A percentile compares a stretch with the other conserved stretches of the same genome.
phyloP scores from a whole-genome alignment of 2,113 vertebrate genomes.

The Mastomys natalensis region DNA sequence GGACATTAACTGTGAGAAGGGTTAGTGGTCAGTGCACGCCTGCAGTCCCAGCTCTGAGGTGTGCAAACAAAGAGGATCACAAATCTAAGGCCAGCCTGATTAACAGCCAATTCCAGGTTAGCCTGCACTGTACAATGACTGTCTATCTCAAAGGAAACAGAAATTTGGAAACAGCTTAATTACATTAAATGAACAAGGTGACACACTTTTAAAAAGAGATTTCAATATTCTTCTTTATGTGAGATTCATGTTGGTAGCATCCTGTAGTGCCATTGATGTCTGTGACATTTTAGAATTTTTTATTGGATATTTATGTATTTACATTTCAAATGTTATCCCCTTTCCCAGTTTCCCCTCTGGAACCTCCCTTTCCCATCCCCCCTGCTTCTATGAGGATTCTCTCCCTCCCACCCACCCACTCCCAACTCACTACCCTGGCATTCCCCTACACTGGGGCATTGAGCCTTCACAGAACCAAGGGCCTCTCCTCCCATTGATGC shows the following conservation, averaged over 20 bases:
- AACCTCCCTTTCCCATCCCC: too few species aligned
- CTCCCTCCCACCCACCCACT: too few species aligned
- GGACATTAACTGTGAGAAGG: too few species aligned
- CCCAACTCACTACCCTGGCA: too few species aligned
- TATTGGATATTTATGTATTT: too few species aligned
- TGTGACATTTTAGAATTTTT: constrained; percentile 45
- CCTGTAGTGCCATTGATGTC: background rate
- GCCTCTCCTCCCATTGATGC: too few species aligned
- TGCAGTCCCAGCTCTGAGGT: background rate
- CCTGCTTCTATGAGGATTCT: background rate
- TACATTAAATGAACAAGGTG: background rate
- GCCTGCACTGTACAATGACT: background rate
- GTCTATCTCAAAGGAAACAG: background rate
- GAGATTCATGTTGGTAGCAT: constrained; percentile 71
- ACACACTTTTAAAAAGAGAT: background rate
- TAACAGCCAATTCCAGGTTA: background rate
- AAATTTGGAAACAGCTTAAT: background rate
- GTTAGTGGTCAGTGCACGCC: too few species aligned
- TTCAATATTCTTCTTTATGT: constrained; percentile 66
- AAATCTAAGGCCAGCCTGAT: background rate
- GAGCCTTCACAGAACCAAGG: too few species aligned
- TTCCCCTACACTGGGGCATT: too few species aligned
- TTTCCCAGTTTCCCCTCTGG: too few species aligned
- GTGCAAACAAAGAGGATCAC: background rate
- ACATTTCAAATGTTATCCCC: too few species aligned